A percentile compares a stretch with the other conserved stretches of the same genome.
These are phyloP conservation scores for Dermochelys coriacea DNA, from an alignment of 2,797 vertebrate genomes.

Conservation along the genomic window DNA sequence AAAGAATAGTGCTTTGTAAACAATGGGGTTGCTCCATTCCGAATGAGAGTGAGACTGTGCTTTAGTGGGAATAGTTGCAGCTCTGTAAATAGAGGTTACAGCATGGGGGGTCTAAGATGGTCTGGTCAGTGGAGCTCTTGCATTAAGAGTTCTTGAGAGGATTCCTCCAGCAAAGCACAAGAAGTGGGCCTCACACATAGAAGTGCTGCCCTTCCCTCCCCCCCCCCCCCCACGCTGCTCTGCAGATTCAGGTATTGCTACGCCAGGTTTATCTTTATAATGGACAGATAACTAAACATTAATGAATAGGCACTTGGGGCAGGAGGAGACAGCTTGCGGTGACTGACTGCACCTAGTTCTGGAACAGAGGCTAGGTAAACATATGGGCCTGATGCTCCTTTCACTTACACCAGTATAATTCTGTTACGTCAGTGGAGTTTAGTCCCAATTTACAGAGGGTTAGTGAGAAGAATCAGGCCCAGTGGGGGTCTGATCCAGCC, in stretches of 20 bases:
- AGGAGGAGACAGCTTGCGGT: background rate
- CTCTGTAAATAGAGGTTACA: background rate
- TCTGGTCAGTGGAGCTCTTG: background rate
- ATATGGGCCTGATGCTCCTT: background rate
- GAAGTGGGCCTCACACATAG: background rate
- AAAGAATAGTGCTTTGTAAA: background rate
- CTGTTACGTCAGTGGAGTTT: fast-evolving
- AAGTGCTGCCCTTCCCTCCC: background rate
- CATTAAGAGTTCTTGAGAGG: background rate
- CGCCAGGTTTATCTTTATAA: background rate
- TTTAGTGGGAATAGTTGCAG: background rate
- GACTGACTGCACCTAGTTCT: background rate
- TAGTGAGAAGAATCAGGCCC: background rate
- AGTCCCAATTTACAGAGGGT: fast-evolving
- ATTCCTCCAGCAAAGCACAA: background rate
- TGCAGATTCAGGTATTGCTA: background rate
- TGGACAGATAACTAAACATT: fast-evolving
- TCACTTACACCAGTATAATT: background rate
- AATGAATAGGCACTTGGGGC: background rate
- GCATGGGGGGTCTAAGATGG: background rate
- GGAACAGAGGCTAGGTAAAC: background rate
- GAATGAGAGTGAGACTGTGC: background rate
- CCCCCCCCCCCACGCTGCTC: background rate
- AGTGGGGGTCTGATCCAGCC: background rate
- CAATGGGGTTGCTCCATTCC: background rate